Base-by-base conservation (phyloP, 2,113 vertebrate genomes). In the Gulo gulo region DNA sequence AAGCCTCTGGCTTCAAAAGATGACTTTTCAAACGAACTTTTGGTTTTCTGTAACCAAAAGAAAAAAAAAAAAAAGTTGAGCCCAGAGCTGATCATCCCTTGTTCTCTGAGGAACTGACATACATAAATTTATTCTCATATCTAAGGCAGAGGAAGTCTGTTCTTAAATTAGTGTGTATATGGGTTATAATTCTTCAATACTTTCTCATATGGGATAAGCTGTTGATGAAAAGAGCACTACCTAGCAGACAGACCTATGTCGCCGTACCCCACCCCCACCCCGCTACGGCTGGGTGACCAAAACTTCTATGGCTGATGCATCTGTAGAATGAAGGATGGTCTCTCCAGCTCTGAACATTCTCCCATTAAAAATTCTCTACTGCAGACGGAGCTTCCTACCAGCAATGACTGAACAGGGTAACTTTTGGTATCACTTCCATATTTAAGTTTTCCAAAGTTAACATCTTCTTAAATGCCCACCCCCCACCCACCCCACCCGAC, bases 1-100 rank as follows among this genome's bases (percentile, higher is more conserved):
- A 95, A 88, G 42, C 45, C 65, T 73, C 74, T 73, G 92, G 47
- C 90, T 91, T 88, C 63, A 67, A 93, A 96, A 73, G 87, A 82
- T 55, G 50, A 94, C 95, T 96, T 94, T 89, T 94, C 90, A 95
- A 98, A 98, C 85, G 91, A 73, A 93, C 86, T 85, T 92, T 95
- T 94, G 79, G 69, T 69, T 94, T 98, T 86, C 57, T 50, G 10
- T 57, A 92, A 84, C 31, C 5, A 24, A 57, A 18, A 79, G 24
- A 42, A 61, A 24, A 16, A 31, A 45, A 34, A 45, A 67, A 55
- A 45, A 29, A 59, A 55, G 39, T 12, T 59, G 9, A 88, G 31
- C n/a, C 88, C 16, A 59, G 65, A 14, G 73, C n/a, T 20, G 50
- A 83, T 52, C 61, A 74, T 21, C 1, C 26, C 9, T 26, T 39